A percentile compares a stretch with the other conserved stretches of the same genome.
These are phyloP conservation scores for Phymatocera aterrima DNA, from an alignment of 2,888 invertebrate species.

Conservation along the genomic window DNA sequence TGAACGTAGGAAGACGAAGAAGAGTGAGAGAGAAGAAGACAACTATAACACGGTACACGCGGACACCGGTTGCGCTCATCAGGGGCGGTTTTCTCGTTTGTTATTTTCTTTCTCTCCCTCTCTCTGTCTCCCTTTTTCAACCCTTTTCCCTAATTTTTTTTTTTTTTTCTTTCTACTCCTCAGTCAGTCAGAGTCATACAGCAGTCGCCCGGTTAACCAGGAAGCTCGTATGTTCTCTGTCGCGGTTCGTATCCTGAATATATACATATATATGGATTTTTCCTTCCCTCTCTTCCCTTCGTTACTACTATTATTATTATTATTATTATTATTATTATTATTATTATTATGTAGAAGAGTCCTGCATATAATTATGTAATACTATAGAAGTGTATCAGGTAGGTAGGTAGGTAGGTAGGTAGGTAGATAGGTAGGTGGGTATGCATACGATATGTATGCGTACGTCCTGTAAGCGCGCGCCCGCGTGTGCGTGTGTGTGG, in stretches of 20 bases:
- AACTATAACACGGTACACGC: neutral
- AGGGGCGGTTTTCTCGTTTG: conserved; percentile 62
- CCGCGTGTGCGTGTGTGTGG: too few species aligned
- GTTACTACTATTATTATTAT: neutral
- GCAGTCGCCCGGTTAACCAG: too few species aligned
- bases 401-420: too few species aligned
- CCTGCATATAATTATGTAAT: conserved; percentile 54
- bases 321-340: conserved; percentile 23
- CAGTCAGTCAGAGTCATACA: too few species aligned
- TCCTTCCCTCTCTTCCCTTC: neutral
- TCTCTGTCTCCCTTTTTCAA: conserved; percentile 42
- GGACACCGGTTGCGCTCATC: conserved; percentile 74
- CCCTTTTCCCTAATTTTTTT: neutral
- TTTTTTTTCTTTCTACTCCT: too few species aligned
- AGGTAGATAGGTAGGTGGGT: too few species aligned
- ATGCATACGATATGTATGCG: too few species aligned
- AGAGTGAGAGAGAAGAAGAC: neutral
- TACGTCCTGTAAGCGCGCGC: neutral
- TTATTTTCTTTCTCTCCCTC: too few species aligned
- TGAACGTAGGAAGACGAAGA: neutral
- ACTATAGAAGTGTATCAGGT: neutral
- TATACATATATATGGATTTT: neutral
- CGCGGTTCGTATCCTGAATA: neutral
- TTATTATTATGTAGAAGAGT: conserved; percentile 49
- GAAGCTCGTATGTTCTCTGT: too few species aligned